Conservation (phyloP, 1,140 invertebrate genomes). For the Brachionus paranguensis region DNA sequence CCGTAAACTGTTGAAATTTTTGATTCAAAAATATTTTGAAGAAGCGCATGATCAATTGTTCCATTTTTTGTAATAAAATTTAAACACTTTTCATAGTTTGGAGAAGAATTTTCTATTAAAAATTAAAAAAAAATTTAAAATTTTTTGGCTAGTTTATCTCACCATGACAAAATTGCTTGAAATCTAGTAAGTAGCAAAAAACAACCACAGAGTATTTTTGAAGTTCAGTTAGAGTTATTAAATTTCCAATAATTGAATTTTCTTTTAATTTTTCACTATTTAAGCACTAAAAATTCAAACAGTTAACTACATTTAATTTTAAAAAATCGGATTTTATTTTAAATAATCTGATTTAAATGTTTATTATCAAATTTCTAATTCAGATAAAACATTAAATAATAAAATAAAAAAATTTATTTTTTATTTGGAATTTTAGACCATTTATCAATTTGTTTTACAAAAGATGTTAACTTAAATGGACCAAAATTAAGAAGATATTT, state of each 20-base stretch:
- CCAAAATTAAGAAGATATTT: no score
- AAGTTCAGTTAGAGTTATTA: background rate
- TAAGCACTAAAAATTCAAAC: background rate
- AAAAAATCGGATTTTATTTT: no score
- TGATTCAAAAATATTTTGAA: background rate
- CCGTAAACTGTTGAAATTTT: background rate
- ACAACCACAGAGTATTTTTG: background rate
- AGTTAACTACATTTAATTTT: no score
- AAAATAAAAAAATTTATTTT: no score
- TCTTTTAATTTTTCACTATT: background rate
- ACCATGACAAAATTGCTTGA: slow-evolving; percentile 19
- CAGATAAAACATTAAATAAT: no score
- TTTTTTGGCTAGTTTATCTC: background rate
- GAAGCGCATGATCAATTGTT: background rate
- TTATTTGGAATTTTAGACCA: no score
- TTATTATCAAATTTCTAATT: no score
- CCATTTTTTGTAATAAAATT: background rate
- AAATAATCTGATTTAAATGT: no score
- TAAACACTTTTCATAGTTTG: slow-evolving; percentile 4
- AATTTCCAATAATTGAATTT: background rate
- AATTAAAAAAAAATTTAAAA: background rate
- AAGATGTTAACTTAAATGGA: no score
- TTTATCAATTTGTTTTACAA: no score
- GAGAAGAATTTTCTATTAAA: slow-evolving; percentile 17
- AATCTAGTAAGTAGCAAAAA: slow-evolving; percentile 23